Evolutionary conservation across 2,797 vertebrate genomes (phyloP), one percentile per base, ranked within the genome.

Genomic region (Poecilia picta): DNA sequence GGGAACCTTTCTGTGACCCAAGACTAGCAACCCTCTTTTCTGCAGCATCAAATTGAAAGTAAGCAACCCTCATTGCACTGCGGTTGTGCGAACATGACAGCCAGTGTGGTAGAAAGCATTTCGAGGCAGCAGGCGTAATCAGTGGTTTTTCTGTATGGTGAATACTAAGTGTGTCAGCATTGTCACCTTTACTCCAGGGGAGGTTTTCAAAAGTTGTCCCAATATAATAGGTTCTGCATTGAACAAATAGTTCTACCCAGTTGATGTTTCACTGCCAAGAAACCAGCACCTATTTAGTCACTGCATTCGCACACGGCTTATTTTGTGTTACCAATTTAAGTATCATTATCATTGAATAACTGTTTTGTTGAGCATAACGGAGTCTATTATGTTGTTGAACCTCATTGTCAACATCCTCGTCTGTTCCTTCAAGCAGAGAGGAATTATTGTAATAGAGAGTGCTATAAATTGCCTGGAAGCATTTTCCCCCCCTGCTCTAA

Each of bases 321-420:
- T 91, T 91, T 80, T 82, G 75, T 83, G 75, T 79, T 64, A 71
- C 51, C 80, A 71, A 82, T 83, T 89, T 77, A 53, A 89, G 82
- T 78, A 66, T 91, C 84, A 81, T 86, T 73, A 70, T 73, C 82
- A 89, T 89, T 90, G 89, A 93, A 91, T 77, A 83, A 79, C 84
- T 80, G 66, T 85, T 81, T 93, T 93, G 91, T 94, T 93, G 81
- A 90, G 90, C 80, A 79, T 89, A 84, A 87, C 76, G 36, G 74
- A 89, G 85, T 87, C 57, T 47, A 45, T 85, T 85, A n/a, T 72
- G 28, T 77, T 71, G 72, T 51, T 49, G 39, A 79, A 77, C 62
- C 73, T 80, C 78, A 78, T 43, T 87, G 84, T 88, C 87, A 83
- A 83, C 84, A 81, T 77, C 49, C 78, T 84, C 46, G 13, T 74